These are phyloP conservation scores for Rhinolophus sinicus DNA, from an alignment of 2,113 vertebrate species.

Conservation along the genomic window DNA sequence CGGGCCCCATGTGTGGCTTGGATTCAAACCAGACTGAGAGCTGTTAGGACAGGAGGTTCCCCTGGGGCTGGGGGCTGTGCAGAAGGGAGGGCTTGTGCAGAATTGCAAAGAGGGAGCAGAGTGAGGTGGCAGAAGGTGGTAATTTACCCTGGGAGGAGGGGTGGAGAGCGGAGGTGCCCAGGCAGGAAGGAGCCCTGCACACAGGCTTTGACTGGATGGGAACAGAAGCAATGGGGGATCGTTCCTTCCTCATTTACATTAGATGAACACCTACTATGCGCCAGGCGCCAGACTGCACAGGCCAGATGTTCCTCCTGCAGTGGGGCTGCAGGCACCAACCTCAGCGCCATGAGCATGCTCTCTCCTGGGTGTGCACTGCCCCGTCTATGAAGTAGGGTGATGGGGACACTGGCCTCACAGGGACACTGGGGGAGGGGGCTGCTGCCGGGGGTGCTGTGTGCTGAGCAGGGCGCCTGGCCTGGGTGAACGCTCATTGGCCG, in stretches of 20 bases:
- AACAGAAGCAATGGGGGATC: rapidly evolving
- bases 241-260: rapidly evolving
- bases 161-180: rapidly evolving
- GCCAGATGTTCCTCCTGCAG: too few relatives aligned
- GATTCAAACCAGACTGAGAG: background rate
- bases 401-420: too few relatives aligned
- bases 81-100: background rate
- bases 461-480: too few relatives aligned
- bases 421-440: too few relatives aligned
- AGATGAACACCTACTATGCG: rapidly evolving
- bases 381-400: too few relatives aligned
- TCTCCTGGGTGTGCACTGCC: too few relatives aligned
- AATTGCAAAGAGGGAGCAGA: too few relatives aligned
- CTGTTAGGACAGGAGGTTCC: background rate
- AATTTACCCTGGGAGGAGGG: rapidly evolving
- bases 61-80: rapidly evolving
- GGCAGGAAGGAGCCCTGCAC: background rate
- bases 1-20: rapidly evolving
- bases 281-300: background rate
- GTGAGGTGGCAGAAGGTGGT: too few relatives aligned
- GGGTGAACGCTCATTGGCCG: background rate
- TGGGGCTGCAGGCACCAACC: background rate
- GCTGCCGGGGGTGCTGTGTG: rapidly evolving
- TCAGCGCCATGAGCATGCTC: too few relatives aligned
- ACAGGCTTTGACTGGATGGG: too few relatives aligned